These are phyloP conservation scores for Drosophila virilis DNA, from an alignment of 1,140 invertebrate genomes.

Conservation along the genomic window DNA sequence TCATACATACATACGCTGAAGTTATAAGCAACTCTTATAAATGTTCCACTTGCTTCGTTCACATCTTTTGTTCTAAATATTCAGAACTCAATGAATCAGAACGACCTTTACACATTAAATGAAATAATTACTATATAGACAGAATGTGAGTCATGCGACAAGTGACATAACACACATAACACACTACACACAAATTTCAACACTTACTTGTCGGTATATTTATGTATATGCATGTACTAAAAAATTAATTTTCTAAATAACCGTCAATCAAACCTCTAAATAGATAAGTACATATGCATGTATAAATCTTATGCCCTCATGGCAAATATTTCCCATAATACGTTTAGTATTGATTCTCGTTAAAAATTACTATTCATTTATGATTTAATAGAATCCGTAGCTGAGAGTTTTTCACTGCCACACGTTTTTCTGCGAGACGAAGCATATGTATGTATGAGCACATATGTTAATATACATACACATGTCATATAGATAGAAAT, in stretches of 20 bases:
- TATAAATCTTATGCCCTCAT: neutral
- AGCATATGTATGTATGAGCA: neutral
- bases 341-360: neutral
- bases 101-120: neutral
- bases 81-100: neutral
- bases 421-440: neutral
- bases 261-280: neutral
- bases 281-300: neutral
- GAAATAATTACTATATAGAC: neutral
- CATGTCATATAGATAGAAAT: neutral
- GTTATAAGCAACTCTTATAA: neutral
- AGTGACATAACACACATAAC: constrained; percentile 16
- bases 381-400: neutral
- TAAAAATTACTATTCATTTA: neutral
- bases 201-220: neutral
- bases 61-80: neutral
- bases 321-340: neutral
- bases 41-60: neutral
- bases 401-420: neutral
- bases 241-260: neutral
- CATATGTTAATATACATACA: neutral
- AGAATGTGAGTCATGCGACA: neutral
- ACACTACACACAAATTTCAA: neutral
- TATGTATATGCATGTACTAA: neutral
- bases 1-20: neutral